phyloP scores from a whole-genome alignment of 1,140 invertebrate species.

The Ridgeia piscesae region DNA sequence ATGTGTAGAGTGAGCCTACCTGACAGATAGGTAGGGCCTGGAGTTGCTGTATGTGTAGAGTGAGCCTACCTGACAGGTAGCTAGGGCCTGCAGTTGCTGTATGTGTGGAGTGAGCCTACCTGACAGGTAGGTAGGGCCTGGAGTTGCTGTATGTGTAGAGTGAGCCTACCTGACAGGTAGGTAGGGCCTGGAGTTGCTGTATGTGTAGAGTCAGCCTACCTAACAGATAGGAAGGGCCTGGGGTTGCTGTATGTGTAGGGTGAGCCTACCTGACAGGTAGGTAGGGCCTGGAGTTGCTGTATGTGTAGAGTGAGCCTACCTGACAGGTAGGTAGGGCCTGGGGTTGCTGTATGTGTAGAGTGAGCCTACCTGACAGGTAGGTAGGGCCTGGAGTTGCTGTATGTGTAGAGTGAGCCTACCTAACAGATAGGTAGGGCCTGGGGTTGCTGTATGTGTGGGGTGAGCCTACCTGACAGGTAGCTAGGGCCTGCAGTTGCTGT shows the following conservation, averaged over 20 bases:
- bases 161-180: slow-evolving; percentile 29
- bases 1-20: neutral
- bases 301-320: neutral
- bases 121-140: neutral
- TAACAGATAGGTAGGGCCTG: neutral
- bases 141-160: neutral
- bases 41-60: neutral
- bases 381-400: neutral
- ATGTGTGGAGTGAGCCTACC: slow-evolving; percentile 28
- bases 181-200: neutral
- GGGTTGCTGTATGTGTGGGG: neutral
- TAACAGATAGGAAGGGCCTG: slow-evolving; percentile 58
- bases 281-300: slow-evolving; percentile 67
- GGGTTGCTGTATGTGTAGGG: slow-evolving; percentile 69
- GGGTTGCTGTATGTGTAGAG: neutral
- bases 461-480: slow-evolving; percentile 29
- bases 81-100: neutral
- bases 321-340: neutral
- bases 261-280: slow-evolving; percentile 71
- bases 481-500: neutral
- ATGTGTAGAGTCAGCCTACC: slow-evolving; percentile 26
- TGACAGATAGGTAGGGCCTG: neutral
- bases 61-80: slow-evolving; percentile 30
- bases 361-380: slow-evolving; percentile 29
- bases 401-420: slow-evolving; percentile 28